phyloP scores from a whole-genome alignment of 2,888 invertebrate genomes.

The Pseudanteris insignis region DNA sequence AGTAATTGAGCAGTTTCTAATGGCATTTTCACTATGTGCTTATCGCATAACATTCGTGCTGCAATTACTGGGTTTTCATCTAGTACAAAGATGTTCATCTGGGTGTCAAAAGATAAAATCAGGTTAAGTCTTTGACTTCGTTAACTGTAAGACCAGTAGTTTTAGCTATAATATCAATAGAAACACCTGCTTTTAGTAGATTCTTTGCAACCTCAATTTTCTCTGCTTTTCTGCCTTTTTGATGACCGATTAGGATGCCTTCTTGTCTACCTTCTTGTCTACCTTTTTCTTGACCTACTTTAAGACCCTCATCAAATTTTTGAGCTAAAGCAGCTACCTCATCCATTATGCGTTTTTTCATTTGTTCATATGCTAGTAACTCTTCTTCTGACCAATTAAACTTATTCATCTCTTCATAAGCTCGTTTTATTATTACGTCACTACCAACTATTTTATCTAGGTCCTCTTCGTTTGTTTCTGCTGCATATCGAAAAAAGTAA shows the following conservation, averaged over 20 bases:
- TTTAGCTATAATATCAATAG: slow-evolving; percentile 16
- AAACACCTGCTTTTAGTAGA: slow-evolving; percentile 6
- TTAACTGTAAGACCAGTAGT: slow-evolving; percentile 17
- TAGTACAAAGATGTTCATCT: slow-evolving; percentile 22
- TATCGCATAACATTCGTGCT: slow-evolving; percentile 7
- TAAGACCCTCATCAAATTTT: slow-evolving; percentile 24
- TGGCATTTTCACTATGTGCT: slow-evolving; percentile 3
- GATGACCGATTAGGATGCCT: neutral
- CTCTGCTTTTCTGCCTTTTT: slow-evolving; percentile 5
- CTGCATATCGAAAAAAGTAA: slow-evolving; percentile 50
- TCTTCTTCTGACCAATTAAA: slow-evolving; percentile 34
- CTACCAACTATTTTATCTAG: slow-evolving; percentile 39
- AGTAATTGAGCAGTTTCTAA: slow-evolving; percentile 13
- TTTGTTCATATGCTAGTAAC: slow-evolving; percentile 22
- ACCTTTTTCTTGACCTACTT: neutral
- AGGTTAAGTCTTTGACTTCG: slow-evolving; percentile 15
- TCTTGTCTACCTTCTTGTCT: no score
- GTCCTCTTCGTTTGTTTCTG: slow-evolving; percentile 48
- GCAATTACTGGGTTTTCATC: slow-evolving; percentile 22
- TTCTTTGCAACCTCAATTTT: slow-evolving; percentile 6
- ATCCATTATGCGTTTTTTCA: slow-evolving; percentile 29
- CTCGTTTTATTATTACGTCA: slow-evolving; percentile 36
- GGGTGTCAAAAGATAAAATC: slow-evolving; percentile 8
- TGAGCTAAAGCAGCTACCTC: slow-evolving; percentile 28
- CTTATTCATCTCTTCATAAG: slow-evolving; percentile 35